These are phyloP conservation scores for Lagopus leucura DNA, from an alignment of 2,113 vertebrate species.

Conservation along the genomic window DNA sequence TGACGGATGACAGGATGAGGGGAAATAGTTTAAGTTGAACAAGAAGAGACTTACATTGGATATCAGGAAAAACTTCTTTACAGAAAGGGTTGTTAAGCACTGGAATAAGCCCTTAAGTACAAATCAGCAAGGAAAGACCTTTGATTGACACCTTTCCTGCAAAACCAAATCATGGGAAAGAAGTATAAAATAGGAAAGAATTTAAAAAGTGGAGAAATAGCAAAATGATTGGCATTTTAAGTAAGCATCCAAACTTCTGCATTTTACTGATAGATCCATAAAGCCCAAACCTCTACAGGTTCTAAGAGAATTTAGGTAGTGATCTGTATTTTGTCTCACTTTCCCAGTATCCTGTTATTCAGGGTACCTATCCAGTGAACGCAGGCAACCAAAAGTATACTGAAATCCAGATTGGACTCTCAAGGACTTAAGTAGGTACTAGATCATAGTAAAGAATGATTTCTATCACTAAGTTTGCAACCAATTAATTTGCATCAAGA, in stretches of 20 bases:
- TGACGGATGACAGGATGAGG: too few relatives aligned
- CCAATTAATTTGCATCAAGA: neutral
- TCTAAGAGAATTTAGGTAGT: neutral
- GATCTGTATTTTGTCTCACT: accelerated
- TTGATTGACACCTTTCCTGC: neutral
- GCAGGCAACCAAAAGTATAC: neutral
- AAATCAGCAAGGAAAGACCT: neutral
- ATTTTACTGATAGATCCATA: neutral
- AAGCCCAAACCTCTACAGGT: neutral
- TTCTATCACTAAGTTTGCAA: neutral
- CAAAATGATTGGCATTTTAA: neutral
- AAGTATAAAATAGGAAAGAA: neutral
- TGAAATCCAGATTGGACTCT: neutral
- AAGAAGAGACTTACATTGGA: too few relatives aligned
- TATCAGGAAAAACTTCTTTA: too few relatives aligned
- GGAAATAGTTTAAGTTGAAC: too few relatives aligned
- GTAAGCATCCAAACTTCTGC: neutral
- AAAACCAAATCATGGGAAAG: neutral
- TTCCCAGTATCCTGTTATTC: accelerated
- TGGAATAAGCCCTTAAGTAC: too few relatives aligned
- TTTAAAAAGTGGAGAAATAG: neutral
- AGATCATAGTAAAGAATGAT: neutral
- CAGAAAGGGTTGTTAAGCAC: too few relatives aligned
- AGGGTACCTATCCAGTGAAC: neutral
- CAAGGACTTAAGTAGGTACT: neutral